A percentile compares a stretch with the other conserved stretches of the same genome.
Evolutionary conservation across 1,140 invertebrate species (phyloP).

Genomic region (Carposina sasakii): DNA sequence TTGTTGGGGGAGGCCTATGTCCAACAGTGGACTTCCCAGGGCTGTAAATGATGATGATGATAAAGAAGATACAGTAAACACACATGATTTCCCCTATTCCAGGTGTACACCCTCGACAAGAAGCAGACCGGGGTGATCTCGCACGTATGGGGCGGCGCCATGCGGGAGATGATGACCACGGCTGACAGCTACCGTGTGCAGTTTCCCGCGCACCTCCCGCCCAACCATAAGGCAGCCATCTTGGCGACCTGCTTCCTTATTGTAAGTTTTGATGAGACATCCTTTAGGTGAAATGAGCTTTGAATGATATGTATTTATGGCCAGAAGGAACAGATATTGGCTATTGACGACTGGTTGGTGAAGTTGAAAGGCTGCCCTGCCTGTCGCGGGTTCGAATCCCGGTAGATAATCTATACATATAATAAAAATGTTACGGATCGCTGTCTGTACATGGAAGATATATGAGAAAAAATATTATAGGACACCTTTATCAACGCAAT

Average conservation of each 20-base stretch:
- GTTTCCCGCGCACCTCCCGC: constrained; percentile 37
- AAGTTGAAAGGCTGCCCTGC: too few relatives aligned
- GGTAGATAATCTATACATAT: too few relatives aligned
- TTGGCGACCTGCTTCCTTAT: constrained; percentile 46
- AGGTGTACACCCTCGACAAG: constrained; percentile 38
- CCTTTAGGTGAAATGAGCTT: too few relatives aligned
- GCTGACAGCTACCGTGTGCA: constrained; percentile 30
- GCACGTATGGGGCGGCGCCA: constrained; percentile 37
- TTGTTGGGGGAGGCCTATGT: neutral
- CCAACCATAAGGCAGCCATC: constrained; percentile 39
- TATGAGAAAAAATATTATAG: too few relatives aligned
- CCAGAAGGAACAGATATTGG: too few relatives aligned
- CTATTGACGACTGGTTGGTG: too few relatives aligned
- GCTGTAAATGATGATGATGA: neutral
- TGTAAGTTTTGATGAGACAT: constrained; percentile 40
- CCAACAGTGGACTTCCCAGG: neutral
- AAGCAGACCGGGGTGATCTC: constrained; percentile 35
- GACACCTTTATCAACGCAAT: too few relatives aligned
- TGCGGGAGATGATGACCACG: constrained; percentile 19
- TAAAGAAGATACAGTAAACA: neutral
- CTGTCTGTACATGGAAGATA: too few relatives aligned
- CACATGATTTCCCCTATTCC: constrained; percentile 7
- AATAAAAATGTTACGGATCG: too few relatives aligned
- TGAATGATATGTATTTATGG: too few relatives aligned
- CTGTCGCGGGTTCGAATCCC: too few relatives aligned